Evolutionary conservation across 1,140 invertebrate species (phyloP), one percentile per base, ranked within the genome.

Genomic region (Drosophila bifasciata): DNA sequence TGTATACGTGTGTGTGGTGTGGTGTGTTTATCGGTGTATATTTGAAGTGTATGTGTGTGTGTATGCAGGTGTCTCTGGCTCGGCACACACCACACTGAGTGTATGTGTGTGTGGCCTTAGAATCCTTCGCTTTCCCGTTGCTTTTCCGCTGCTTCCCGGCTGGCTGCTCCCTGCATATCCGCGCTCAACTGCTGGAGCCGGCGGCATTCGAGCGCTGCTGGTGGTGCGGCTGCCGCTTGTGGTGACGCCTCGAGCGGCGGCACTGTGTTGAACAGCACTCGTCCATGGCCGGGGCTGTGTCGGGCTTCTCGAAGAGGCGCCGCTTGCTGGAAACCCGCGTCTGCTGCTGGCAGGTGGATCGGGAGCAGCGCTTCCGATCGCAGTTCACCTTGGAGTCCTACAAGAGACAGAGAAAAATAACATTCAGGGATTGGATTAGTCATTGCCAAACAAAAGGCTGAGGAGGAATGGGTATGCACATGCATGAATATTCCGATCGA

Each of bases 381-480:
- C 96, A 97, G 71, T 94, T 95, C 43, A 96, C 94, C 79, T 94
- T 94, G 46, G 96, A 95, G 86, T 97, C 96, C 96, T 97, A 92
- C 1, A 93, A 90, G 74, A 63, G 63, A 28, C 71, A 76, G 6
- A 50, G n/a, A 62, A 36, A 92, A 68, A 91, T 68, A 49, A 25
- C 70, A 32, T 51, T 43, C 16, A 2, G 1, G 15, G 53, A 78
- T 69, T 50, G 15, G 53, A 78, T 69, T 50, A 61, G 48, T 51
- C 62, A 64, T 55, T 15, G 15, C 50, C 55, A 25, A 69, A 23
- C 40, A 48, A 28, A 6, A 13, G 0, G 7, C 46, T 44, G 9
- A 16, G 13, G 9, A 16, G 13, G 43, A 17, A 41, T 44, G 1
- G 17, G 11, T 43, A 39, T 44, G 17, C 5, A 55, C 3, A n/a